phyloP scores from a whole-genome alignment of 2,113 vertebrate genomes.

The Labeo rohita region DNA sequence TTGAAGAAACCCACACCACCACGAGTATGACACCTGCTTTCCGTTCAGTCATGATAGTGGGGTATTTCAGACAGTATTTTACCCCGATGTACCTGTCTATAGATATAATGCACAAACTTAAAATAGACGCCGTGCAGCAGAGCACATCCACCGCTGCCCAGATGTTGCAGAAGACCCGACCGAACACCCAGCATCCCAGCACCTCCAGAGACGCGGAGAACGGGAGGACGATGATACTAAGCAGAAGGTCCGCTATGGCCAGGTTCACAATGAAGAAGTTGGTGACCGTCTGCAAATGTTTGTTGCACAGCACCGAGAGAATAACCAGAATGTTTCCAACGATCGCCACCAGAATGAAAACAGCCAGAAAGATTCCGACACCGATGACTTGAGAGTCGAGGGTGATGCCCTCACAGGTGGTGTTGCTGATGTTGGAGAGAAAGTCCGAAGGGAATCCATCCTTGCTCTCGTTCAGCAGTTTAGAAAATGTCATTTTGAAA shows the following conservation, averaged over 20 bases:
- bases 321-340: slow-evolving; percentile 97
- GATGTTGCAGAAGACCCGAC: slow-evolving; percentile 95
- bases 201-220: slow-evolving; percentile 97
- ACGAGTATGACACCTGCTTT: slow-evolving; percentile 88
- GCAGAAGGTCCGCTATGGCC: slow-evolving; percentile 92
- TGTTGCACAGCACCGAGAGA: slow-evolving; percentile 93
- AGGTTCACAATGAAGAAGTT: slow-evolving; percentile 99
- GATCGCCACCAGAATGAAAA: slow-evolving; percentile 90
- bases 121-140: slow-evolving; percentile 97
- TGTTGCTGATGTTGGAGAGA: slow-evolving; percentile 71
- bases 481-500: slow-evolving; percentile 87
- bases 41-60: slow-evolving; percentile 93
- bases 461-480: slow-evolving; percentile 83
- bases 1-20: slow-evolving; percentile 89
- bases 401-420: slow-evolving; percentile 72
- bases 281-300: slow-evolving; percentile 93
- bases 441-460: slow-evolving; percentile 75
- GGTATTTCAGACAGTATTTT: slow-evolving; percentile 95
- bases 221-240: slow-evolving; percentile 91
- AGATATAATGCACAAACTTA: slow-evolving; percentile 97
- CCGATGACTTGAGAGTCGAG: slow-evolving; percentile 84
- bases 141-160: slow-evolving; percentile 98
- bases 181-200: slow-evolving; percentile 94
- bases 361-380: slow-evolving; percentile 86
- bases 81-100: slow-evolving; percentile 97